A percentile compares a stretch with the other conserved stretches of the same genome.
Conservation (phyloP, 1,140 invertebrate genomes). For the Samia ricini region DNA sequence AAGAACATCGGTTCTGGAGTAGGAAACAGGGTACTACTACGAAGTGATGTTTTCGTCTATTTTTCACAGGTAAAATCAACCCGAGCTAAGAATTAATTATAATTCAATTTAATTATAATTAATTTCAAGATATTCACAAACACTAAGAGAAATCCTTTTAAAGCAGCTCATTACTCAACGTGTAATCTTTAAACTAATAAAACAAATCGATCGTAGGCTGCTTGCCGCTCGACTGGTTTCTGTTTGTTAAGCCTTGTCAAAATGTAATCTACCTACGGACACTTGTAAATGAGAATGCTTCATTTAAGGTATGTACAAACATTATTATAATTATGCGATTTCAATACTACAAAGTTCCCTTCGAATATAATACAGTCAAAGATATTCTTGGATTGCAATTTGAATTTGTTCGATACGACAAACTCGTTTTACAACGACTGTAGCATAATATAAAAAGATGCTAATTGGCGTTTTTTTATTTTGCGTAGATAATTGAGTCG, state of each 20-base stretch:
- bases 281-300: slow-evolving; percentile 45
- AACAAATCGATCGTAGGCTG: slow-evolving; percentile 23
- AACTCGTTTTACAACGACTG: slow-evolving; percentile 26
- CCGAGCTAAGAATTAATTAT: no score
- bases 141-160: not conserved
- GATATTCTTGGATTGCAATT: slow-evolving; percentile 16
- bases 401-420: slow-evolving; percentile 13
- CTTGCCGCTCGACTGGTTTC: slow-evolving; percentile 27
- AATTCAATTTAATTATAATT: no score
- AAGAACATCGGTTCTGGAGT: no score
- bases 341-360: not conserved
- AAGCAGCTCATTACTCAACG: slow-evolving; percentile 5
- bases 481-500: slow-evolving; percentile 47
- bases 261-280: slow-evolving; percentile 39
- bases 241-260: slow-evolving; percentile 41
- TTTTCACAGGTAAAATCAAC: no score
- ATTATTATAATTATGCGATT: not conserved
- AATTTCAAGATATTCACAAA: not conserved
- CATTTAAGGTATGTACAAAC: slow-evolving; percentile 20
- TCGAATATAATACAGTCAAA: slow-evolving; percentile 3
- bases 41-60: no score
- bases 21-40: no score
- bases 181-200: slow-evolving; percentile 38
- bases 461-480: slow-evolving; percentile 48
- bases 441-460: slow-evolving; percentile 42